Evolutionary conservation across 2,797 vertebrate genomes (phyloP).

Genomic region (Apodemus agrarius): DNA sequence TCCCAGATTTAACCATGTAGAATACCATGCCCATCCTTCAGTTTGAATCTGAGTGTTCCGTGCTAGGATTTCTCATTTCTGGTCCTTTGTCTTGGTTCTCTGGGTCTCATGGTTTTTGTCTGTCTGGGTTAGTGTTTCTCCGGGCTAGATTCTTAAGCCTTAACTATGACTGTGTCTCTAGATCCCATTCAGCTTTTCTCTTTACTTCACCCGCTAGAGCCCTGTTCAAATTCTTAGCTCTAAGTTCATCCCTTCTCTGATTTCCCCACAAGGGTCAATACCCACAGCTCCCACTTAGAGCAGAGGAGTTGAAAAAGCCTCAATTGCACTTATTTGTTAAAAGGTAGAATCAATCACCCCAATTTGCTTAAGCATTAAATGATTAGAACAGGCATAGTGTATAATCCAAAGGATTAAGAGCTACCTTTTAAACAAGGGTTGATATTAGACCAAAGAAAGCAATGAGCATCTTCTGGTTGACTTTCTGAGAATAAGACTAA

Average conservation of each 20-base stretch:
- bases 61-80: not conserved
- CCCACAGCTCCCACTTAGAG: not conserved
- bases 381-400: not conserved
- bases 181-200: not conserved
- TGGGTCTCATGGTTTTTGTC: not conserved
- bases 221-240: not conserved
- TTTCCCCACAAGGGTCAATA: not conserved
- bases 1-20: not conserved
- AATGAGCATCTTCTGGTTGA: not conserved
- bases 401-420: not conserved
- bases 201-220: not conserved
- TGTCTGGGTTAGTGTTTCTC: not conserved
- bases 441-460: not conserved
- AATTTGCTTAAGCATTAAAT: not conserved
- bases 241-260: not conserved
- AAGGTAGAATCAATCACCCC: not conserved
- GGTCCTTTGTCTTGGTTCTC: not conserved
- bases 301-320: not conserved
- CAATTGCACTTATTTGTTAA: not conserved
- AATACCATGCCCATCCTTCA: not conserved
- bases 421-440: not conserved
- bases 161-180: not conserved
- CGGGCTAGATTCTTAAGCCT: not conserved
- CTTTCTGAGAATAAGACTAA: not conserved
- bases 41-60: not conserved